phyloP scores from a whole-genome alignment of 2,888 invertebrate genomes.

The Diploptera punctata region DNA sequence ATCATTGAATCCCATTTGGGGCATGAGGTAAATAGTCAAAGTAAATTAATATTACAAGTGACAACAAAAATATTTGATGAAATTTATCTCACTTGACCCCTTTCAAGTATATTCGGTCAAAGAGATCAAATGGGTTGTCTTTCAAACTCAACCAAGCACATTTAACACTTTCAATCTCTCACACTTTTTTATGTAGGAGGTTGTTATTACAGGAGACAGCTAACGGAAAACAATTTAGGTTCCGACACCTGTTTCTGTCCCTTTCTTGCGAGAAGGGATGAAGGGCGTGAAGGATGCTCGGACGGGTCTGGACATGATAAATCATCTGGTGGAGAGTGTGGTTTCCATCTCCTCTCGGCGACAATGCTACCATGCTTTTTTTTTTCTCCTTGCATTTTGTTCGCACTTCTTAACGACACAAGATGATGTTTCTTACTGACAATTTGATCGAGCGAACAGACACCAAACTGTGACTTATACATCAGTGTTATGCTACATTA shows the following conservation, averaged over 20 bases:
- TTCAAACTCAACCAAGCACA: not conserved
- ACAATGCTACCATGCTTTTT: not conserved
- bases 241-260: not conserved
- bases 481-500: no score
- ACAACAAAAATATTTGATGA: no score
- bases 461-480: not conserved
- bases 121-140: no score
- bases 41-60: no score
- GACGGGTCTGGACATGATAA: not conserved
- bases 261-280: not conserved
- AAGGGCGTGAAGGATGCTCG: not conserved
- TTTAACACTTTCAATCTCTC: not conserved
- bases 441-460: not conserved
- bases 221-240: not conserved
- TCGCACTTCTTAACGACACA: not conserved
- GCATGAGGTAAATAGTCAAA: no score
- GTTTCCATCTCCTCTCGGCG: not conserved
- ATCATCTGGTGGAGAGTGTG: not conserved
- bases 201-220: not conserved
- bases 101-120: no score
- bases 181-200: not conserved
- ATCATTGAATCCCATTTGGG: no score
- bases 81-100: no score
- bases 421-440: not conserved
- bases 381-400: not conserved